phyloP scores from a whole-genome alignment of 2,797 vertebrate genomes.

The Pantherophis vulpinus region DNA sequence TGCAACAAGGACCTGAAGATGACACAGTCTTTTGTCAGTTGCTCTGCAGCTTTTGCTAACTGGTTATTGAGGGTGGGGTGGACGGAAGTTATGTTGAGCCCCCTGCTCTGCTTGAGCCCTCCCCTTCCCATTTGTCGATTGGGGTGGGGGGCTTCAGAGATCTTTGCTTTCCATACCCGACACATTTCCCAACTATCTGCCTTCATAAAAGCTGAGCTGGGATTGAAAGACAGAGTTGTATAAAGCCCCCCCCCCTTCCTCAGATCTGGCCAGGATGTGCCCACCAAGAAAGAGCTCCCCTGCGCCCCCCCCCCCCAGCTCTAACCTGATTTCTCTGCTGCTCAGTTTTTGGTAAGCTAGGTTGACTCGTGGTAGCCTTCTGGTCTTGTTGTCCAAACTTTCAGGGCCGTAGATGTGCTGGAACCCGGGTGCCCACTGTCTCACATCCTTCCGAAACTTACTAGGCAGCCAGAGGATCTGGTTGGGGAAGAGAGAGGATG shows the following conservation, averaged over 20 bases:
- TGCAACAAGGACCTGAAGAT: background rate
- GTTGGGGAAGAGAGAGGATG: background rate
- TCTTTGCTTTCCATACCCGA: background rate
- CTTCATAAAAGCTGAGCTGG: background rate
- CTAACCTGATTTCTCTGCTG: constrained; percentile 79
- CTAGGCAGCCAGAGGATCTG: constrained; percentile 89
- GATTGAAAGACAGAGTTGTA: background rate
- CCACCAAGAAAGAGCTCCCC: background rate
- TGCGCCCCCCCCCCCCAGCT: background rate
- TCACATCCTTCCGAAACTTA: constrained; percentile 72
- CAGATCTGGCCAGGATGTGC: background rate
- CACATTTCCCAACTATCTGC: background rate
- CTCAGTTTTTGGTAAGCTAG: constrained; percentile 79
- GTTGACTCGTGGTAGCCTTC: constrained; percentile 74
- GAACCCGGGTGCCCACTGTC: constrained; percentile 70
- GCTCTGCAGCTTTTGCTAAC: background rate
- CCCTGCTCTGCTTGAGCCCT: background rate
- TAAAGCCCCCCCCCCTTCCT: background rate
- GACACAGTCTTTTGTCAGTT: background rate
- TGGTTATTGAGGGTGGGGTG: background rate
- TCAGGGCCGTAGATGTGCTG: constrained; percentile 77
- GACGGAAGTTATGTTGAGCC: background rate
- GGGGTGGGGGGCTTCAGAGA: background rate
- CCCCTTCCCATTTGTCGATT: background rate
- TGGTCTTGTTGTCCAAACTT: constrained; percentile 39